Base-by-base conservation (phyloP, 2,888 invertebrate genomes). In the Parapristionchus giblindavisi region DNA sequence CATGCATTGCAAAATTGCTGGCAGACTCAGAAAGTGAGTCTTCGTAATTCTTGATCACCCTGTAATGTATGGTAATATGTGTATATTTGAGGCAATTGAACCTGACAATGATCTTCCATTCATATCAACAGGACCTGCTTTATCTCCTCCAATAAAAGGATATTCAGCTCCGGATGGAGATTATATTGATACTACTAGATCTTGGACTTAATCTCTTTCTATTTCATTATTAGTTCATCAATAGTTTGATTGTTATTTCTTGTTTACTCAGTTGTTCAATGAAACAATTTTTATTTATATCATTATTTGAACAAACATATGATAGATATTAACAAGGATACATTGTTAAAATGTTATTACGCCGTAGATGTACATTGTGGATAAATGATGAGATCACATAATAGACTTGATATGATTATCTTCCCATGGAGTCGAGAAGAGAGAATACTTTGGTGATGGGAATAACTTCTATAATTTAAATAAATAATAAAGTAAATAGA, bases 91-190 rank as follows among this genome's bases (percentile, higher is more conserved):
- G 52, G 85, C 85, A 17, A 78, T 87, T 3, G 91, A 94, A 92
- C 90, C 92, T 5, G 87, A 91, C 27, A 89, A 90, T 8, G 87
- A 94, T 48, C 85, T 95, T 34, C 93, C 94, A 0, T 92, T 92
- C 82, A 90, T 90, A 29, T 87, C 91, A 1, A 91, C 90, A 76
- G 96, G 96, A 0, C 94, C 96, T 0, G 91, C 92, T 0, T 90
- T 92, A 38, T 95, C 95, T 0, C 95, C 96, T 3, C 92, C 95
- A 0, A 93, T 94, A 76, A 91, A 92, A 85, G 91, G 92, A 78
- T 97, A 94, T 88, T 91, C 91, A 0, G 91, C 92, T 61, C 94
- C 94, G 0, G 96, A 98, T 89, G 98, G 98, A 52, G 94, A 96
- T 85, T 96, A 95, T 87, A 88, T 92, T 32, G 93, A 96, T 88